Evolutionary conservation across 2,797 vertebrate genomes (phyloP).

Genomic region (Pagetopsis macropterus): DNA sequence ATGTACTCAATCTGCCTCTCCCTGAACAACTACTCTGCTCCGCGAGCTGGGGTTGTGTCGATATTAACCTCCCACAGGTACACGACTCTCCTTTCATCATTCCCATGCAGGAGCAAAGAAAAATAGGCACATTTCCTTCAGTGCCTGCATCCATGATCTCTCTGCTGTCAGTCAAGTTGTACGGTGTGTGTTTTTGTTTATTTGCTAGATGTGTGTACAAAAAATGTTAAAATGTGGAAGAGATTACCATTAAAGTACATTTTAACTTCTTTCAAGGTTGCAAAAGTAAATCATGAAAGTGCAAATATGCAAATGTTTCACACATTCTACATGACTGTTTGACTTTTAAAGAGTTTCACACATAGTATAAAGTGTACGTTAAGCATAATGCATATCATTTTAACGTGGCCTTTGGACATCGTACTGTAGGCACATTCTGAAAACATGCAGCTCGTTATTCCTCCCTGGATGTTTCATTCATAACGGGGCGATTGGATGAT

Average conservation of each 20-base stretch:
- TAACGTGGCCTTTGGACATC: constrained; percentile 31
- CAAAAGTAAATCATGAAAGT: constrained; percentile 21
- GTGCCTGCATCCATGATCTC: constrained; percentile 53
- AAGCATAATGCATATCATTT: constrained; percentile 25
- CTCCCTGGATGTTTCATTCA: constrained; percentile 60
- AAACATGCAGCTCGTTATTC: constrained; percentile 34
- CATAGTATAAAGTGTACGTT: not conserved
- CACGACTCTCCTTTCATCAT: constrained; percentile 63
- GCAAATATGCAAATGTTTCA: constrained; percentile 23
- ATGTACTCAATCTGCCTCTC: constrained; percentile 70
- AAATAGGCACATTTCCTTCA: constrained; percentile 38
- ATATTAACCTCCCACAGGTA: constrained; percentile 76
- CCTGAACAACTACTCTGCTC: constrained; percentile 63
- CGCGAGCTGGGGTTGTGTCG: constrained; percentile 68
- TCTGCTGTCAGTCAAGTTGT: constrained; percentile 57
- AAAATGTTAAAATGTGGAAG: not conserved
- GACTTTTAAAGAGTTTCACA: constrained; percentile 29
- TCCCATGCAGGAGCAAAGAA: constrained; percentile 49
- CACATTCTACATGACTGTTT: constrained; percentile 16
- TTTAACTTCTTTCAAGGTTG: constrained; percentile 25
- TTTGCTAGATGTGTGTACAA: constrained; percentile 15
- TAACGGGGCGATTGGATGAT: constrained; percentile 40
- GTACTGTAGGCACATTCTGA: constrained; percentile 23
- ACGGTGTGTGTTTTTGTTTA: constrained; percentile 33
- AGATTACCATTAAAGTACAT: constrained; percentile 30